phyloP scores from a whole-genome alignment of 2,797 vertebrate genomes.

The Hypotaenidia philippensis region DNA sequence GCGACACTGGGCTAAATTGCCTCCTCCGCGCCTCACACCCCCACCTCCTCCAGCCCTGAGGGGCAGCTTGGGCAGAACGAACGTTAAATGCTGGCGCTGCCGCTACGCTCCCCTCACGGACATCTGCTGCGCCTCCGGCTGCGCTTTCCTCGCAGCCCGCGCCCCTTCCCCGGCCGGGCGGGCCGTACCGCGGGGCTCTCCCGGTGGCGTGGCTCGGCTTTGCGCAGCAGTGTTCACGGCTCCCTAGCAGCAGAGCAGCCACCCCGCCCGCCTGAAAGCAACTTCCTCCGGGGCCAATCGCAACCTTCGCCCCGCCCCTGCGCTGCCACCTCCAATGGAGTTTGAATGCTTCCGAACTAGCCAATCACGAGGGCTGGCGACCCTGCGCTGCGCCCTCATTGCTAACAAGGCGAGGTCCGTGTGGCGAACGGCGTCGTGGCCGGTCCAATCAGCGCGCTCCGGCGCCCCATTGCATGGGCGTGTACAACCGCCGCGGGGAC shows the following conservation, averaged over 20 bases:
- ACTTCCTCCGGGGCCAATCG: rapidly evolving
- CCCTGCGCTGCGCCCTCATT: neutral
- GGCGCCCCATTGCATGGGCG: rapidly evolving
- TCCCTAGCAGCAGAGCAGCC: neutral
- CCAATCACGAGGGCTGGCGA: neutral
- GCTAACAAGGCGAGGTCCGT: rapidly evolving
- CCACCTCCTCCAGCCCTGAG: rapidly evolving
- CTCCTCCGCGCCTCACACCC: rapidly evolving
- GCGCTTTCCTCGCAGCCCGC: neutral
- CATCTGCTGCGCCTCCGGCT: rapidly evolving
- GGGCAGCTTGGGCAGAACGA: neutral
- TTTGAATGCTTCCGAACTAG: conserved; percentile 19
- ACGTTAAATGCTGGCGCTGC: no score
- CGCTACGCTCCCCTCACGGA: rapidly evolving
- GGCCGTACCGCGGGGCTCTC: neutral
- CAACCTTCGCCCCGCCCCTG: rapidly evolving
- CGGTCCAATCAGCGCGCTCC: neutral
- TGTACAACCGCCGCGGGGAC: neutral
- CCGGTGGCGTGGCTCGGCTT: rapidly evolving
- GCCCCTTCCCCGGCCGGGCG: no score
- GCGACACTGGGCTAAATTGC: no score
- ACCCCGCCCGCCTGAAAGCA: neutral
- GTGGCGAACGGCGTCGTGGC: rapidly evolving
- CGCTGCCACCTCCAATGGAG: neutral
- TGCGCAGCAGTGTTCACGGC: rapidly evolving